Percentiles rank a stretch among this genome's conserved stretches.
phyloP scores from a whole-genome alignment of 2,888 invertebrate species.

The Oligia fasciuncula region DNA sequence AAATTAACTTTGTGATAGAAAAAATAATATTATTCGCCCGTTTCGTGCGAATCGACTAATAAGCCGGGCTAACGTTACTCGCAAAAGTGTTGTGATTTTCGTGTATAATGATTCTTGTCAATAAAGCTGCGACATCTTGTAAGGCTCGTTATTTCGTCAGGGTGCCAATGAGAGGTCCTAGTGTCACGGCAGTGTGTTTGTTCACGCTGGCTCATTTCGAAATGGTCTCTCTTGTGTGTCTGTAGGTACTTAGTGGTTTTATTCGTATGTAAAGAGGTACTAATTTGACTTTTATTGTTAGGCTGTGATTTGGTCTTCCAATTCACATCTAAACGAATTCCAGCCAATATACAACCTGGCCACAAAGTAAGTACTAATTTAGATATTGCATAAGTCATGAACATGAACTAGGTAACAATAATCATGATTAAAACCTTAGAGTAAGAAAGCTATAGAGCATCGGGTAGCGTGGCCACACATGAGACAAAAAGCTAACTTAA shows the following conservation, averaged over 20 bases:
- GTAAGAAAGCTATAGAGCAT: too few relatives aligned
- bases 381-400: not conserved
- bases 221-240: conserved; percentile 3
- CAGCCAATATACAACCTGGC: conserved; percentile 6
- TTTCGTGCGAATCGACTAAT: too few relatives aligned
- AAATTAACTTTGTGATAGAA: too few relatives aligned
- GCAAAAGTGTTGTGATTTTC: not conserved
- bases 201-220: conserved; percentile 39
- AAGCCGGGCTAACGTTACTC: not conserved
- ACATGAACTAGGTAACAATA: not conserved
- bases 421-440: not conserved
- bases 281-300: conserved; percentile 15
- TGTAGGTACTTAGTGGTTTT: not conserved
- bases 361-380: not conserved
- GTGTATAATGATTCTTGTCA: not conserved
- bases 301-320: not conserved
- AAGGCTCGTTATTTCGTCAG: conserved; percentile 31
- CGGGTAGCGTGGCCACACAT: too few relatives aligned
- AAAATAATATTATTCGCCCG: too few relatives aligned
- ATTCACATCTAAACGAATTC: conserved; percentile 17
- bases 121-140: conserved; percentile 8
- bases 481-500: too few relatives aligned
- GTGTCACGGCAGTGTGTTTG: conserved; percentile 47
- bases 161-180: conserved; percentile 46
- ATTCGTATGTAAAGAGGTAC: not conserved